phyloP scores from a whole-genome alignment of 2,888 invertebrate genomes.

The Oscheius myriophilus region DNA sequence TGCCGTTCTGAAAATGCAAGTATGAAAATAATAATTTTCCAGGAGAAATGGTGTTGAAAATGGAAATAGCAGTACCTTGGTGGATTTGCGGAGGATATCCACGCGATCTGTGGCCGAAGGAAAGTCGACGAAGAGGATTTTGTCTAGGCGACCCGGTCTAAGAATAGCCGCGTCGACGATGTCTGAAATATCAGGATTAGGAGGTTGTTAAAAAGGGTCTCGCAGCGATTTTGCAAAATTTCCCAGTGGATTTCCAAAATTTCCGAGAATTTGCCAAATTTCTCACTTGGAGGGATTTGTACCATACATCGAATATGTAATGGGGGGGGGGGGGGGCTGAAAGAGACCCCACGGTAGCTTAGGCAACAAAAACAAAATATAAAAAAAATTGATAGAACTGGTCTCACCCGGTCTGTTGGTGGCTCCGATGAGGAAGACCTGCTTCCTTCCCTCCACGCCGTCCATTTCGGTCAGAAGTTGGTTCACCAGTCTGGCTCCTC shows the following conservation, averaged over 20 bases:
- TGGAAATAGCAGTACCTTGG: too few species aligned
- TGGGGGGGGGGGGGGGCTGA: constrained; percentile 1
- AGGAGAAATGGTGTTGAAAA: too few species aligned
- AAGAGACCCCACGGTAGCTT: neutral
- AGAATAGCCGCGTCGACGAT: constrained; percentile 94
- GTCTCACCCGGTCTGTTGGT: constrained; percentile 84
- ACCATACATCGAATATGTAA: neutral
- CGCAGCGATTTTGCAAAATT: too few species aligned
- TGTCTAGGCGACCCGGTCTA: constrained; percentile 88
- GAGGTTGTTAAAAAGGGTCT: neutral
- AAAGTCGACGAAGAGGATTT: constrained; percentile 88
- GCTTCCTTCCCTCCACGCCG: constrained; percentile 88
- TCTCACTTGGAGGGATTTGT: neutral
- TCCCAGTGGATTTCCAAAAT: too few species aligned
- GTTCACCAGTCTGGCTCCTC: constrained; percentile 84
- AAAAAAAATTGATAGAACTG: neutral
- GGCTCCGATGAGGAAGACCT: constrained; percentile 93
- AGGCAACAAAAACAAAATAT: neutral
- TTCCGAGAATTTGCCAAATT: too few species aligned
- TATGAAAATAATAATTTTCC: too few species aligned
- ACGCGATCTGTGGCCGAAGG: constrained; percentile 83
- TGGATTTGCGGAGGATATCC: constrained; percentile 81
- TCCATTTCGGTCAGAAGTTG: constrained; percentile 98
- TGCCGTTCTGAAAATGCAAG: constrained; percentile 83
- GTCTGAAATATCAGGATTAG: constrained; percentile 73